Evolutionary conservation across 2,113 vertebrate genomes (phyloP).

Genomic region (Notarius quadriscutis): DNA sequence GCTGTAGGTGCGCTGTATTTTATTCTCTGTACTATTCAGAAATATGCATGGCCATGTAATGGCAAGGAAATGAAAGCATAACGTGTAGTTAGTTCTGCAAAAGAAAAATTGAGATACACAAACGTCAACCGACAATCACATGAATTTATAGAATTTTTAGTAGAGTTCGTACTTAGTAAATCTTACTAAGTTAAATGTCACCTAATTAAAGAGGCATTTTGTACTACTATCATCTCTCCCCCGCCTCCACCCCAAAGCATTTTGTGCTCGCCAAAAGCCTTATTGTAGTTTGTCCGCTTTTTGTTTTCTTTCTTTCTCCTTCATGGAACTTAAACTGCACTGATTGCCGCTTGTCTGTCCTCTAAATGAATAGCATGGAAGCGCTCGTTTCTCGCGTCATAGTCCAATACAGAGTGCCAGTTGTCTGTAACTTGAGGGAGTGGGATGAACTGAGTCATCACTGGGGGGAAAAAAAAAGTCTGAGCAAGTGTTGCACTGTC

Average conservation of each 20-base stretch:
- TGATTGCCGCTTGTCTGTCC: conserved; percentile 3
- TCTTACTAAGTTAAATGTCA: no score
- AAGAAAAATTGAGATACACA: background rate
- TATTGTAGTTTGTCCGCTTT: background rate
- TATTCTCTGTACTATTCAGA: background rate
- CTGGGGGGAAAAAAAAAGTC: background rate
- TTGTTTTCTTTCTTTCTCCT: background rate
- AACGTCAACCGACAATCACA: background rate
- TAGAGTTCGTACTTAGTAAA: background rate
- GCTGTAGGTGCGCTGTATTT: background rate
- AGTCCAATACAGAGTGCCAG: background rate
- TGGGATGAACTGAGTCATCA: conserved; percentile 13
- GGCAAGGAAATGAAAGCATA: conserved; percentile 60
- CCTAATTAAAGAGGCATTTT: background rate
- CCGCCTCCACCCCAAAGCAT: background rate
- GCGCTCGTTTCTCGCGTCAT: background rate
- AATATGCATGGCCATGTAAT: conserved; percentile 55
- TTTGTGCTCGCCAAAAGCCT: background rate
- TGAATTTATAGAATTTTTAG: background rate
- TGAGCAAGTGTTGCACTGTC: background rate
- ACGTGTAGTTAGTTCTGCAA: conserved; percentile 19
- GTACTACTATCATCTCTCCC: background rate
- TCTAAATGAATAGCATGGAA: background rate
- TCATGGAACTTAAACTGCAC: no score
- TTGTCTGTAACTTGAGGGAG: conserved; percentile 15